These are phyloP conservation scores for Knipowitschia caucasica DNA, from an alignment of 2,797 vertebrate species.

Conservation along the genomic window DNA sequence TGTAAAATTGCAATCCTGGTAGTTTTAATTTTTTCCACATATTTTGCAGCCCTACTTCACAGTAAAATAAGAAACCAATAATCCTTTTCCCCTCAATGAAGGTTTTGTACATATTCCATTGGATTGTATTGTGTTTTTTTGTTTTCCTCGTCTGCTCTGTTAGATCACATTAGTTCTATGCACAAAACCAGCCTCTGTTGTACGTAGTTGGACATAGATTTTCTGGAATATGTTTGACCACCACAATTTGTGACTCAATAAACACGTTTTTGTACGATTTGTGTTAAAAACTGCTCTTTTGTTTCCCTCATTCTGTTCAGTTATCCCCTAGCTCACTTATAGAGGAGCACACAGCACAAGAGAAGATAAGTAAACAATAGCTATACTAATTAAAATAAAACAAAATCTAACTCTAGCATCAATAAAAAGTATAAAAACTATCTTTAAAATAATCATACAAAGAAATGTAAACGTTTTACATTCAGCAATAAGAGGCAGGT, in stretches of 20 bases:
- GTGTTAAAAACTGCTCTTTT: neutral
- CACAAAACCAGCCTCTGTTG: slow-evolving; percentile 33
- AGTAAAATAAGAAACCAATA: neutral
- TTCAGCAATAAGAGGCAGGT: no score
- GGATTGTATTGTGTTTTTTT: slow-evolving; percentile 22
- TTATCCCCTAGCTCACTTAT: no score
- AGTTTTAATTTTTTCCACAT: no score
- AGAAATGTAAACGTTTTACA: no score
- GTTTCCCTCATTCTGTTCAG: no score
- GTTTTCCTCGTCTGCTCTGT: slow-evolving; percentile 32
- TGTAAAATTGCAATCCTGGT: no score
- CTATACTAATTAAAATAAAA: no score
- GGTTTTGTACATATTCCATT: slow-evolving; percentile 56
- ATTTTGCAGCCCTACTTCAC: neutral
- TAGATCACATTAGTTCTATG: slow-evolving; percentile 28
- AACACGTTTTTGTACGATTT: slow-evolving; percentile 66
- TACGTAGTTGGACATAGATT: slow-evolving; percentile 55
- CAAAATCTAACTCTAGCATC: no score
- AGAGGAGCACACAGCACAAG: no score
- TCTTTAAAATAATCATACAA: no score
- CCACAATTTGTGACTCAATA: slow-evolving; percentile 68
- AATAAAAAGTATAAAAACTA: neutral
- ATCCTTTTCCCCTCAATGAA: slow-evolving; percentile 5
- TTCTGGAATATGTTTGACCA: slow-evolving; percentile 42
- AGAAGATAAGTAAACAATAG: no score